Evolutionary conservation across 2,797 vertebrate species (phyloP), one percentile per base, ranked within the genome.

Genomic region (Sebastes reedi): DNA sequence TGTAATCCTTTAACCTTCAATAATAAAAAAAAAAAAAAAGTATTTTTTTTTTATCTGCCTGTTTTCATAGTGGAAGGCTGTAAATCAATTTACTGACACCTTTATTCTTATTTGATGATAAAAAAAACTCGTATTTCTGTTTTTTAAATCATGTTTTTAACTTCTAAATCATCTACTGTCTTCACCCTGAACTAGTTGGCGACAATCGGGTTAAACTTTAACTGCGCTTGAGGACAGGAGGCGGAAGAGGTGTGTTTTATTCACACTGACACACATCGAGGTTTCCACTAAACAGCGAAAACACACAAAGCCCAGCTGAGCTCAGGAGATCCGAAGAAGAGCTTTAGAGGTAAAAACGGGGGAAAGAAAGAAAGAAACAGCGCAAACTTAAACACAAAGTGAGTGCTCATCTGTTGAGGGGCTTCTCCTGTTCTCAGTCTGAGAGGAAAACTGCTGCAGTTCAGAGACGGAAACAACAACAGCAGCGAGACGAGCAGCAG

Each of bases 171-270:
- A 2, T 8, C 27, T 18, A 64, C 14, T 60, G 1, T n/a, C 36
- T 6, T 55, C 0, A 2, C 14, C 25, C 2, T 13, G 12, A 29
- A 6, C 29, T 14, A 20, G 8, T 50, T 14, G 75, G 80, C 69
- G 22, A 71, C 22, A 24, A 34, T 46, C 16, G 84, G 84, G 89
- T 87, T 88, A 84, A 88, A 84, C 20, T 67, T 75, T 66, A 80
- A 84, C 60, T 5, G 32, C 5, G 30, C 56, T n/a, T 10, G 64
- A 36, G 73, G 46, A 29, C 62, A 65, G 81, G 81, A 87, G 93
- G 88, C 93, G 94, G 94, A 95, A 95, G 93, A 90, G 93, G 93
- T 89, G 91, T 91, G 92, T 83, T 87, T 81, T 65, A 18, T 50
- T 65, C 59, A 25, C 16, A 11, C n/a, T 39, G 36, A 34, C 24